Evolutionary conservation across 1,140 invertebrate genomes (phyloP), one percentile per base, ranked within the genome.

Genomic region (Zaprionus inermis): DNA sequence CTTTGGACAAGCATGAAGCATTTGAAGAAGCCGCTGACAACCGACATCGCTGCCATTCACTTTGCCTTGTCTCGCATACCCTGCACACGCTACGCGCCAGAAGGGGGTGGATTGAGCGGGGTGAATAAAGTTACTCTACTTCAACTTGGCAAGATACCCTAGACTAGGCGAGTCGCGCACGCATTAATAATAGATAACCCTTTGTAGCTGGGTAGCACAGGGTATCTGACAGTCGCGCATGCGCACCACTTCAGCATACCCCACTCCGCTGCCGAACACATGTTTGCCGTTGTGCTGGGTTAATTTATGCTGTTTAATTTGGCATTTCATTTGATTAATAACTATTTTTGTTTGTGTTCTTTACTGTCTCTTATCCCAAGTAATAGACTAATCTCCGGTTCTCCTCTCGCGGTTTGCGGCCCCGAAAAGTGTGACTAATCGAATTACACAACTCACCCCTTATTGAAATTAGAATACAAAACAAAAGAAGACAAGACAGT

Each of bases 301-400:
- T 83, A 75, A 89, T 88, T 80, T 79, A 82, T 86, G 72, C 64
- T 65, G 60, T 86, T 79, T 69, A 79, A 79, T 85, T 73, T 71
- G 78, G 72, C 81, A 81, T 78, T 69, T 55, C 60, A 72, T 72
- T 86, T 88, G 83, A 88, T 88, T 78, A 83, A 86, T 84, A 85
- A 64, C 81, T 63, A 38, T 61, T 76, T 49, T 66, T 68, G 51
- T 71, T 30, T 51, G 12, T 46, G 24, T 44, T 28, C 24, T 59
- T 61, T 63, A 58, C 64, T 71, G 67, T 63, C 55, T 51, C 28
- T 52, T 36, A 63, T 36, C 14, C 59, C 32, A 63, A 55, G 18
- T 10, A 64, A 63, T 14, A 4, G 57, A 59, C 38, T 16, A 18
- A n/a, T 44, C 38, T 9, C 64, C 28, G 41, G 18, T 28, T 71